Evolutionary conservation across 2,113 vertebrate genomes (phyloP).

Genomic region (Syngnathus typhle): DNA sequence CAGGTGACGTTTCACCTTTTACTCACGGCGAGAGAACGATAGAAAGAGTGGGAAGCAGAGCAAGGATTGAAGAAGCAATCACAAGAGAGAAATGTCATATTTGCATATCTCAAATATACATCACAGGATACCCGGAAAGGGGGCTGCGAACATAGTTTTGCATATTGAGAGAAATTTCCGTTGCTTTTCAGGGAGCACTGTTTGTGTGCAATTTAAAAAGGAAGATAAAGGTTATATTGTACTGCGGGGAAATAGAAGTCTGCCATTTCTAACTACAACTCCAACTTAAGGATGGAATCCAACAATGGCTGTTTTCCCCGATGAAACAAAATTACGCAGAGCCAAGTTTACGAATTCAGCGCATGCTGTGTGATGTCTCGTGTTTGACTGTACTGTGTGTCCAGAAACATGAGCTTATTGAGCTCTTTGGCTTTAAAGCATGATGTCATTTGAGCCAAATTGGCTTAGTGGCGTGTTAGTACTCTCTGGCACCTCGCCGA

Average conservation of each 20-base stretch:
- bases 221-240: constrained; percentile 50
- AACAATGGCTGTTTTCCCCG: constrained; percentile 5
- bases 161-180: constrained; percentile 50
- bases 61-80: constrained; percentile 43
- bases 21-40: constrained; percentile 7
- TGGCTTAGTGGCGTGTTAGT: constrained; percentile 14
- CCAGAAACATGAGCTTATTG: constrained; percentile 16
- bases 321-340: background rate
- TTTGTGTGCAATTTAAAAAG: constrained; percentile 50
- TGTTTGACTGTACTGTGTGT: background rate
- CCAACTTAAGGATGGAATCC: constrained; percentile 14
- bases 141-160: constrained; percentile 44
- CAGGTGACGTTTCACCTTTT: constrained; percentile 43
- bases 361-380: constrained; percentile 5
- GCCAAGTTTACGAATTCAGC: background rate
- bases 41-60: background rate
- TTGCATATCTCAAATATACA: constrained; percentile 63
- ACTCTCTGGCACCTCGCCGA: constrained; percentile 10
- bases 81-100: constrained; percentile 60
- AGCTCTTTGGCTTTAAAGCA: constrained; percentile 1
- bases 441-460: background rate
- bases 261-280: constrained; percentile 3
- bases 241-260: constrained; percentile 21
- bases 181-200: constrained; percentile 35
- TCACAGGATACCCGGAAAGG: constrained; percentile 48